Base-by-base conservation (phyloP, 2,888 invertebrate genomes). In the Phengaris arion region DNA sequence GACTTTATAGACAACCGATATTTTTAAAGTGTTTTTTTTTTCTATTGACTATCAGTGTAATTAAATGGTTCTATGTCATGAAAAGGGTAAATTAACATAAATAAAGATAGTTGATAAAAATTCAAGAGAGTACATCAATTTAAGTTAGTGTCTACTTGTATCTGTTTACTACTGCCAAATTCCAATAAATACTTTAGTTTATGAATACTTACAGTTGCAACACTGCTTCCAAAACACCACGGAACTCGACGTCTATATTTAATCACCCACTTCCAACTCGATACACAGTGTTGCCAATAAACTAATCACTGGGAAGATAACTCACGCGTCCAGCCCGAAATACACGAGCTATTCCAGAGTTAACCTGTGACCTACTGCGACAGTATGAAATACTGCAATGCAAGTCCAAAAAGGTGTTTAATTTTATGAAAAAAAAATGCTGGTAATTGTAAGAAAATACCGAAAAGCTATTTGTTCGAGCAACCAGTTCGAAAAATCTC, bases 251-350 rank as follows among this genome's bases (percentile, higher is more conserved):
- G 72, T 70, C 72, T 72, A 72, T 72, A 52, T 52, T 54, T 72
- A 54, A 22, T 35, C 51, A 52, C 52, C 54, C 46, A 68, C 72
- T 70, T 54, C 52, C 35, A 45, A 72, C 72, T 72, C 72, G 22
- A 52, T 35, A 35, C 64, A 64, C 10, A 52, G 52, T 72, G 72
- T 72, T 72, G 72, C 72, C 72, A 72, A 72, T 72, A 54, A 72
- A 72, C 72, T 72, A 72, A 72, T 72, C 72, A 72, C 72, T 72
- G 22, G 54, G 72, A 13, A 52, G 15, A 72, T 72, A 72, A 72
- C 54, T 72, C 72, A 72, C 13, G 52, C 54, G 72, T 22, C 15
- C 48, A 6, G 52, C 52, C 72, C 10, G 35, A 54, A 72, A 72
- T 72, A 72, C 54, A 6, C 72, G 70, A 51, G 72, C 72, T 51